Evolutionary conservation across 1,140 invertebrate genomes (phyloP), one percentile per base, ranked within the genome.

Genomic region (Whitmania pigra): DNA sequence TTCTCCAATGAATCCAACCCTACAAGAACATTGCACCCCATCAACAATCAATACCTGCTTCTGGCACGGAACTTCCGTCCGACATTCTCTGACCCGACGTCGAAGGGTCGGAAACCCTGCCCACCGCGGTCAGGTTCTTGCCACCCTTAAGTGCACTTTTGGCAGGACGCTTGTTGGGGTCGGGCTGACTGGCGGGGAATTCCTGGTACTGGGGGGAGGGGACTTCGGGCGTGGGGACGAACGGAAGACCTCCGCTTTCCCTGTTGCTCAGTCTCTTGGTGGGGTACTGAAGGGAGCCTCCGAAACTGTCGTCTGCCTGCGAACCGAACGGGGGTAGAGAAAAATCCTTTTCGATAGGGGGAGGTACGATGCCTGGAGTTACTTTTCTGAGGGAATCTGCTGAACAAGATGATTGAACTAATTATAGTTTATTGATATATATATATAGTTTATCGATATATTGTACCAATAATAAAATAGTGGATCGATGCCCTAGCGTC

Each of bases 81-180:
- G 43, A 49, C 9, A 13, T 49, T 17, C 43, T 49, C 11, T 4
- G 15, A 49, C 11, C 43, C 5, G 43, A 49, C 0, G 43, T 7
- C 43, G 43, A 49, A 49, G 43, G 2, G 15, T 49, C 43, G 3
- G 43, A 49, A 49, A 49, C 0, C 43, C 43, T 49, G 43, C 43
- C 43, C 5, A 49, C 43, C 43, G 43, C 5, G 9, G 43, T 17
- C 27, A 31, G 17, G 11, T 31, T 54, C 54, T 74, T 74, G 27
- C n/a, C 57, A 6, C 53, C 67, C 68, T 71, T 74, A 25, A 74
- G 67, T 18, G 73, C 75, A 55, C 75, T 74, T 36, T 73, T 75
- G 31, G 49, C 63, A 7, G 75, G 69, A 29, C 36, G 40, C 27
- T 63, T 67, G 43, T 22, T 74, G 4, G 71, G 40, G 71, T 75